Evolutionary conservation across 2,113 vertebrate species (phyloP), one percentile per base, ranked within the genome.

Genomic region (Thalassoma bifasciatum): DNA sequence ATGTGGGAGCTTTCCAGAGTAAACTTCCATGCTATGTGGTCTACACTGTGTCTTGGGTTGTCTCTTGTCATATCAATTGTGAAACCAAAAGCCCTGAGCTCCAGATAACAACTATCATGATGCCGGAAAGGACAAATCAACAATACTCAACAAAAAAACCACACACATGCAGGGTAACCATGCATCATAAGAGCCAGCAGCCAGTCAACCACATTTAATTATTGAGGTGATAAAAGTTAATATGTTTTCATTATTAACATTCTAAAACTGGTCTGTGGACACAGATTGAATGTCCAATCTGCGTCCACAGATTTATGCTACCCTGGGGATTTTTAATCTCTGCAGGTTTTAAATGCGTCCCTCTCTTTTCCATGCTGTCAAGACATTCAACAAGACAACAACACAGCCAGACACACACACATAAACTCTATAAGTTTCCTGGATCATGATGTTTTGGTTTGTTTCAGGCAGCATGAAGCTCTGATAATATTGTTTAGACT

Each of bases 401-500:
- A 85, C 73, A 76, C 4, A 56, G 22, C 14, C 42, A 19, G n/a
- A 17, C 21, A 66, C 19, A n/a, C 56, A 69, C 24, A 75, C 24
- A 60, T 58, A 56, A 49, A 67, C 30, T 30, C 30, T 6, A 68
- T 49, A 23, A 56, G 46, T 26, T 75, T 79, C 64, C 66, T 69
- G 53, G 62, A 51, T 61, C 10, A 0, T 38, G 49, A 30, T 53
- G 52, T 63, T 47, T 58, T 56, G 22, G 57, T 34, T 58, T 1
- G 2, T 75, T 81, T 68, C 47, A 59, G 60, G 71, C 82, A 81
- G 68, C 66, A 63, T 49, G 37, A 67, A 57, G 40, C 22, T 13
- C 76, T 81, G 87, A 89, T 91, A 89, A 82, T 47, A 54, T 34
- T 91, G 87, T 90, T 86, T 90, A 83, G 84, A 82, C 87, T 89